These are phyloP conservation scores for Oeneis ivallda DNA, from an alignment of 2,888 invertebrate genomes.

Conservation along the genomic window DNA sequence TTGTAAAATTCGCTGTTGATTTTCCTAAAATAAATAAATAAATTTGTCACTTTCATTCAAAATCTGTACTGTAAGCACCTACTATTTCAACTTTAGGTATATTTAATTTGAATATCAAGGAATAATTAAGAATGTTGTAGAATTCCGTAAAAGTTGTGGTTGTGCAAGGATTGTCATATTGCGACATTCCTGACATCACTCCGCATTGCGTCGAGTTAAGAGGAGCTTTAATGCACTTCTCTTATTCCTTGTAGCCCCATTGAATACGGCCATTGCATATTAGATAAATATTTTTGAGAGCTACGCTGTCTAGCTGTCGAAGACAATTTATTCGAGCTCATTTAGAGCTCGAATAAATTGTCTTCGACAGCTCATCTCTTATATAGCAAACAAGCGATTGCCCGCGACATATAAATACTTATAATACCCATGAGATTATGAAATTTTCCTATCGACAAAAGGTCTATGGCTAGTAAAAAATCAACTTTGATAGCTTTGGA, in stretches of 20 bases:
- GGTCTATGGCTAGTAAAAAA: too few species aligned
- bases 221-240: slow-evolving; percentile 37
- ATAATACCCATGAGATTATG: too few species aligned
- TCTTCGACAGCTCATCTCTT: not conserved
- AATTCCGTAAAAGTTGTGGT: slow-evolving; percentile 4
- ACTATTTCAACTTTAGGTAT: not conserved
- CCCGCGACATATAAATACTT: too few species aligned
- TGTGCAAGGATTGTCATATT: slow-evolving; percentile 34
- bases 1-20: too few species aligned
- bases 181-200: slow-evolving; percentile 41
- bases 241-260: not conserved
- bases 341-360: not conserved
- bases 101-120: not conserved
- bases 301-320: too few species aligned
- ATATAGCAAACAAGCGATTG: not conserved
- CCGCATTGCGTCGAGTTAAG: slow-evolving; percentile 45
- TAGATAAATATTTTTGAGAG: not conserved
- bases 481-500: too few species aligned
- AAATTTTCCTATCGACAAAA: too few species aligned
- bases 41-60: too few species aligned
- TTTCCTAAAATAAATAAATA: too few species aligned
- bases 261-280: not conserved
- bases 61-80: too few species aligned
- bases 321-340: too few species aligned
- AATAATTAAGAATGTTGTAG: not conserved